These are phyloP conservation scores for Drosophila prostipennis DNA, from an alignment of 2,888 invertebrate species.

Conservation along the genomic window DNA sequence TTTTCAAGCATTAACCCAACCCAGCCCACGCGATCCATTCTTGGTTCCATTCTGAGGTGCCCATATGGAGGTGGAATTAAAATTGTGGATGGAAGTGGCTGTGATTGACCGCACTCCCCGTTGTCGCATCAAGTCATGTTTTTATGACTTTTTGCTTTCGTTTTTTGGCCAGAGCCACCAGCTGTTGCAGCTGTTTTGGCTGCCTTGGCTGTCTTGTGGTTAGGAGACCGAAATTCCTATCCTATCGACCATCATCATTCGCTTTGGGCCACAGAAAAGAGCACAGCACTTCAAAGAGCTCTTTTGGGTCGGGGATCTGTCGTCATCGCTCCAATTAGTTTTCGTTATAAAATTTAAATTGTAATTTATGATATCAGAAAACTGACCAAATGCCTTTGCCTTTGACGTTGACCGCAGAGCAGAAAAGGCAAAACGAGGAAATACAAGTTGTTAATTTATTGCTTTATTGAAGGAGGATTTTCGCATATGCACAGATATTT, in stretches of 20 bases:
- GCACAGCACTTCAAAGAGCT: slow-evolving; percentile 68
- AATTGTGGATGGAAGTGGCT: neutral
- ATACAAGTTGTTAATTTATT: slow-evolving; percentile 39
- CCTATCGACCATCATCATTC: slow-evolving; percentile 10
- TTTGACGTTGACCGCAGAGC: slow-evolving; percentile 25
- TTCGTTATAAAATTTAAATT: slow-evolving; percentile 61
- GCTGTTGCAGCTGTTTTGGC: slow-evolving; percentile 32
- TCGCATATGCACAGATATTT: neutral
- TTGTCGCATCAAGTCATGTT: slow-evolving; percentile 27
- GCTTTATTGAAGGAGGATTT: neutral
- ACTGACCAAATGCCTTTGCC: slow-evolving; percentile 36
- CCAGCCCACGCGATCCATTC: slow-evolving; percentile 27
- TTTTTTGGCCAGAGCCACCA: slow-evolving; percentile 29
- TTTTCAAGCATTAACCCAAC: neutral
- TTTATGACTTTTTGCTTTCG: slow-evolving; percentile 32
- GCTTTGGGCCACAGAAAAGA: slow-evolving; percentile 4
- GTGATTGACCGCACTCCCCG: slow-evolving; percentile 25
- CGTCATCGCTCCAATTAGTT: slow-evolving; percentile 69
- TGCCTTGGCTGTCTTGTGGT: slow-evolving; percentile 34
- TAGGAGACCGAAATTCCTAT: slow-evolving; percentile 15
- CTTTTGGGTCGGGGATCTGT: slow-evolving; percentile 6
- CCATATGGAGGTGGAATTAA: slow-evolving; percentile 43
- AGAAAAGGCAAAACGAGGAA: slow-evolving; percentile 21
- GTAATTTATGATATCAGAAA: slow-evolving; percentile 59
- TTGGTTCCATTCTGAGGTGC: neutral